These are phyloP conservation scores for Gymnocheta viridis DNA, from an alignment of 2,888 invertebrate species.

Conservation along the genomic window DNA sequence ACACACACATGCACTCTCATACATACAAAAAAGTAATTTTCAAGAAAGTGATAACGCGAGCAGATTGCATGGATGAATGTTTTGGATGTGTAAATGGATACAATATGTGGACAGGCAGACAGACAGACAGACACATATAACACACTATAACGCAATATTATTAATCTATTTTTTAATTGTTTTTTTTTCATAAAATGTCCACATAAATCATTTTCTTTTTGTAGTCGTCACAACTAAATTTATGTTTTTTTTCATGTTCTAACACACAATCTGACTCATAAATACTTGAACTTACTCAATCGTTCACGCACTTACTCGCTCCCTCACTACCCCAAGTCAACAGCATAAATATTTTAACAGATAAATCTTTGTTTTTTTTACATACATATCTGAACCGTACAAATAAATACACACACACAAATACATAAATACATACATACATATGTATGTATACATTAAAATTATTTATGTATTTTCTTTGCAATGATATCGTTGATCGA, in stretches of 20 bases:
- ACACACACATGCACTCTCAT: neutral
- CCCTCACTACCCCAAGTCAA: constrained; percentile 17
- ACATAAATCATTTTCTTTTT: constrained; percentile 58
- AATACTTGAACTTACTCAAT: constrained; percentile 31
- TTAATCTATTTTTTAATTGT: constrained; percentile 7
- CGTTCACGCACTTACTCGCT: neutral
- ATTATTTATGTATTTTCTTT: constrained; percentile 22
- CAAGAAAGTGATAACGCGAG: constrained; percentile 34
- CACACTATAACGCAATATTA: constrained; percentile 40
- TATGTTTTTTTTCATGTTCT: constrained; percentile 46
- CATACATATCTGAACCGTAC: constrained; percentile 9
- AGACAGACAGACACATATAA: neutral
- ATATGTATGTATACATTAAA: neutral
- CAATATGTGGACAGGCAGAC: neutral
- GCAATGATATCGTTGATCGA: neutral
- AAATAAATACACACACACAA: neutral
- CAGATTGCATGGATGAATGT: constrained; percentile 22
- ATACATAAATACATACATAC: neutral
- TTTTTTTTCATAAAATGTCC: constrained; percentile 34
- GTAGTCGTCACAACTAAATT: constrained; percentile 43
- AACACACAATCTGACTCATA: neutral
- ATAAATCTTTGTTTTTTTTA: constrained; percentile 48
- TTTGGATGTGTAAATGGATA: constrained; percentile 24
- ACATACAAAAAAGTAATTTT: neutral
- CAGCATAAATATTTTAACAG: constrained; percentile 32